Evolutionary conservation across 2,888 invertebrate species (phyloP), one percentile per base, ranked within the genome.

Genomic region (Phlogophora meticulosa): DNA sequence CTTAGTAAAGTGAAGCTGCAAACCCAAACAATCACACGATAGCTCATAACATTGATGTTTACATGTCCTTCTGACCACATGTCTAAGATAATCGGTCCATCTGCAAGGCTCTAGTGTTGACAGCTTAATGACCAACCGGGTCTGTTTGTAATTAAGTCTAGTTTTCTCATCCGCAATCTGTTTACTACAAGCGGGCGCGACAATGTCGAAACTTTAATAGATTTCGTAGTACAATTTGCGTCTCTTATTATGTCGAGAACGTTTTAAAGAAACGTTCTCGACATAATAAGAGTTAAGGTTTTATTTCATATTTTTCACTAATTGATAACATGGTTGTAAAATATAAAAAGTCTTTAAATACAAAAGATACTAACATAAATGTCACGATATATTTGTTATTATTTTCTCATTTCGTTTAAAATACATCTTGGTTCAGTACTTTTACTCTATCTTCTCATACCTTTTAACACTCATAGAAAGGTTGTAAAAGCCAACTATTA

Each of bases 1-100:
- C 58, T 45, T 53, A 45, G 65, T 74, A 68, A 62, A 85, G 86
- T 78, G 86, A 86, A 86, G 81, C 81, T 46, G 63, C 75, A 76
- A 85, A 89, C 76, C 87, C 79, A 88, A 90, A 90, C 89, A 90
- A 85, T 91, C 91, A 87, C 90, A 91, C 90, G 91, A 81, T 81
- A 69, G 74, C 81, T 76, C 76, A 79, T 72, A 73, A 80, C 79
- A 77, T 73, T 84, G 42, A 60, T 82, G 85, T 90, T 88, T 90
- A 84, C 83, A 70, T 80, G 82, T 81, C 81, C 80, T 86, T 85
- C 78, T 51, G 61, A 80, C 76, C 88, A 90, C 81, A 87, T 88
- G 88, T 84, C 73, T 73, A 64, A 67, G 55, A 75, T 81, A 78
- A 68, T 72, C 58, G 32, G 71, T 79, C 70, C 80, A 83, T 67